Evolutionary conservation across 2,797 vertebrate genomes (phyloP).

Genomic region (Cygnus olor): DNA sequence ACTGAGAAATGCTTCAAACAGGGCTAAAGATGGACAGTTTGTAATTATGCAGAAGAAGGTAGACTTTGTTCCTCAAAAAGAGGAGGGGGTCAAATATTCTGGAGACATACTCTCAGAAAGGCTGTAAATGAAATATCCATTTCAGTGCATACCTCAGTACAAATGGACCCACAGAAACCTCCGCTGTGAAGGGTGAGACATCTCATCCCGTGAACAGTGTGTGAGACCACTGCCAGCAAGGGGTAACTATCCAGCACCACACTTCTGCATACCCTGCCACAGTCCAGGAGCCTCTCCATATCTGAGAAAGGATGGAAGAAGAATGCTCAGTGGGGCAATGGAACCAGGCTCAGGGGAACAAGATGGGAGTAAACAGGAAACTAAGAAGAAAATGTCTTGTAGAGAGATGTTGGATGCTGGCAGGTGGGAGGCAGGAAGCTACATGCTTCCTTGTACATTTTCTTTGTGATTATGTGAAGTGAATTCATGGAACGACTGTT

Average conservation of each 20-base stretch:
- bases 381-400: background rate
- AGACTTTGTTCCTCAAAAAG: background rate
- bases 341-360: background rate
- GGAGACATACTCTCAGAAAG: background rate
- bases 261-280: background rate
- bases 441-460: background rate
- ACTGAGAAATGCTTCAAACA: background rate
- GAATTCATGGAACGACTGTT: slow-evolving; percentile 21
- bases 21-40: background rate
- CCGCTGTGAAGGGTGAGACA: background rate
- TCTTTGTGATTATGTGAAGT: background rate
- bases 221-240: background rate
- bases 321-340: background rate
- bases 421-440: background rate
- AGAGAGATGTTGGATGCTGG: background rate
- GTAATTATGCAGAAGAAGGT: background rate
- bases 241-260: background rate
- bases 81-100: background rate
- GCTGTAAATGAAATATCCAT: background rate
- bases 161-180: background rate
- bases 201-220: background rate
- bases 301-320: background rate
- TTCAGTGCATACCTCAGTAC: background rate
- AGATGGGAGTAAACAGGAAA: background rate
- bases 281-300: background rate